Base-by-base conservation (phyloP, 2,113 vertebrate species). In the Euleptes europaea region DNA sequence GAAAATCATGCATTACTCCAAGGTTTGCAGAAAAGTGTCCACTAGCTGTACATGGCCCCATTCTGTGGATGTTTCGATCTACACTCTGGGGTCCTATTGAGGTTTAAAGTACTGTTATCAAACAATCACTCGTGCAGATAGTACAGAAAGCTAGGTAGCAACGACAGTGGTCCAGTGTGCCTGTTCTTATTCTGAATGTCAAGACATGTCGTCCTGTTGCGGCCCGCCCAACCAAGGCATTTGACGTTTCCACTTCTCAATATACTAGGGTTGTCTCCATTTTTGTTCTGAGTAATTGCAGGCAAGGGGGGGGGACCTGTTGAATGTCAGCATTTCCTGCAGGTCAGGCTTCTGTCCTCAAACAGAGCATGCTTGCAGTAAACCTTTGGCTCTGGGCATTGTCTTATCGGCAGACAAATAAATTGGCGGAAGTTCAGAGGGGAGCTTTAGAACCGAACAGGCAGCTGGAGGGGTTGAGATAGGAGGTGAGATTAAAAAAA, bases 351-450 rank as follows among this genome's bases (percentile, higher is more conserved):
- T 70, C 74, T 40, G 67, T 78, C 83, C 47, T 70, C 70, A 77
- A 19, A 67, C 11, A 40, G 17, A 84, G 38, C 49, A 47, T 3
- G 13, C 40, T 28, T 72, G 40, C 51, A 47, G 38, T 47, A 79
- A 79, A 63, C 28, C 63, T 79, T 85, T 85, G 51, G 51, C 51
- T 72, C n/a, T 19, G 49, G 76, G 51, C 51, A 79, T 31, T 26
- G 4, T 79, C 67, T 85, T 79, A 85, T 85, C 84, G 72, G 63
- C 40, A 72, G 67, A 54, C 67, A 79, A 44, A 38, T 60, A 54
- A 79, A 85, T 47, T 85, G 76, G 51, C n/a, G 35, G 84, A 72
- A 79, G 67, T 78, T 85, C 67, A 63, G 76, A 72, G 67, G 79
- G 67, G 31, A 72, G 66, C 49, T 71, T 17, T 17, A 84, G 38